These are phyloP conservation scores for Tapera naevia DNA, from an alignment of 2,797 vertebrate genomes.

Conservation along the genomic window DNA sequence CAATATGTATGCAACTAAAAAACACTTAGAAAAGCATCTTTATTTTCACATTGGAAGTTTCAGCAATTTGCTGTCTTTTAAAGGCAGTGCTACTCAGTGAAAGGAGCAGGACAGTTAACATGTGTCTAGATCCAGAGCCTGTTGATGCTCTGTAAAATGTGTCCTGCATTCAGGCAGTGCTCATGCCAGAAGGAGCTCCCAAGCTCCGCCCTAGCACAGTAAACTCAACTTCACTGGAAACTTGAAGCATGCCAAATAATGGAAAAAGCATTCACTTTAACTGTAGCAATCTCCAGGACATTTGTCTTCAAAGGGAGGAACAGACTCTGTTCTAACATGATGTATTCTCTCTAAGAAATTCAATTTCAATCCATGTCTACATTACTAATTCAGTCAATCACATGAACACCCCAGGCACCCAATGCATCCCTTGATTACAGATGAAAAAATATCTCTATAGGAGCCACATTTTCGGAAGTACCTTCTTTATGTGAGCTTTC, in stretches of 20 bases:
- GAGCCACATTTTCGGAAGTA: neutral
- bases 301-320: neutral
- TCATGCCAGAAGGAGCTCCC: neutral
- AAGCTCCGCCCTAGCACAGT: neutral
- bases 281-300: neutral
- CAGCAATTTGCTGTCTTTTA: neutral
- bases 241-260: neutral
- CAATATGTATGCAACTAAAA: neutral
- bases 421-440: neutral
- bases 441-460: neutral
- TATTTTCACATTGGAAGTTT: neutral
- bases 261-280: neutral
- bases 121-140: accelerated
- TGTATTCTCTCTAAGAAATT: neutral
- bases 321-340: neutral
- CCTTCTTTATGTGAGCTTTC: neutral
- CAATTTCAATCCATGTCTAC: neutral
- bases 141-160: neutral
- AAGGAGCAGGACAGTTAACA: neutral
- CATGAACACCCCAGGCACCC: neutral
- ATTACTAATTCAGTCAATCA: neutral
- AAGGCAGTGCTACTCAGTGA: neutral
- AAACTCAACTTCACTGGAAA: neutral
- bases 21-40: neutral
- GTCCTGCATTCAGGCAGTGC: neutral